Percentiles rank a stretch among this genome's conserved stretches.
Evolutionary conservation across 2,113 vertebrate species (phyloP).

Genomic region (chimpanzee (Pan troglodytes)): NHGRI_mPanTro3-v2.1_pri NC_072412.2:32430001-32430500

Average conservation of each 20-base stretch:
- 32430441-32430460: neutral
- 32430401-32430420: neutral
- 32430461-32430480: neutral
- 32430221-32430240: neutral
- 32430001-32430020: constrained; percentile 1
- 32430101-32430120: neutral
- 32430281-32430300: neutral
- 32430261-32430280: neutral
- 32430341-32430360: neutral
- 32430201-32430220: neutral
- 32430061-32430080: constrained; percentile 36
- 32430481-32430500: neutral
- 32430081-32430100: constrained; percentile 1
- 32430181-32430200: neutral
- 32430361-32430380: neutral
- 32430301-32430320: constrained; percentile 1
- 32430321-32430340: neutral
- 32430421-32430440: neutral
- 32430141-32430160: neutral
- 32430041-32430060: neutral
- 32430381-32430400: neutral
- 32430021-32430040: neutral
- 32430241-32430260: neutral
- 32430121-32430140: neutral
- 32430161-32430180: neutral